Evolutionary conservation across 2,113 vertebrate genomes (phyloP), one percentile per base, ranked within the genome.

Genomic region (Microcebus griseorufus): DNA sequence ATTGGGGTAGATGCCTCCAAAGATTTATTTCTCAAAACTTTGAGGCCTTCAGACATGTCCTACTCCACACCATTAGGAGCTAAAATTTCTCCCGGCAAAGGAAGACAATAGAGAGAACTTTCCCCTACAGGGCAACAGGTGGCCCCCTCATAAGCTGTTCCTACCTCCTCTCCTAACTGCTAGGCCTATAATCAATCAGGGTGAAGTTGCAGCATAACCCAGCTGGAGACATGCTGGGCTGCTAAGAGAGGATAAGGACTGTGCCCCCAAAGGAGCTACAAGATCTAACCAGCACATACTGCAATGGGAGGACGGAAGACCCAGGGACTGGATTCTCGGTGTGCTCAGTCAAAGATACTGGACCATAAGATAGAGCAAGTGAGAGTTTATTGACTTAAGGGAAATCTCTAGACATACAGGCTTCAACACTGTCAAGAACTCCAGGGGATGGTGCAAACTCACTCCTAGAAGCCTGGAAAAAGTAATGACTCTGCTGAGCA

Each of bases 71-170:
- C 76, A 80, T 45, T 83, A 65, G 81, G 51, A 72, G 53, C 37
- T 95, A 62, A 93, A 62, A 67, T 94, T 75, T 93, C 86, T 94
- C 20, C 29, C 29, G 58, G 78, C 27, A 73, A 39, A 80, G 48
- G 51, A 91, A 85, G 42, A 85, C 42, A 73, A 87, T 8, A 72
- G 60, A 65, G n/a, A 96, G 70, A 58, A 67, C 55, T 37, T 69
- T 82, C 7, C 1, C 37, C 32, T 9, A 12, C 16, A 65, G 42
- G 65, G 53, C 29, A 55, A 93, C 1, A 39, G 75, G 53, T 20
- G 22, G 20, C 9, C 23, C 23, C 37, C 29, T 84, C 17, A 42
- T 79, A 85, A 93, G 85, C n/a, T 60, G 18, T 55, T 76, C 37
- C 51, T 6, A 1, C 25, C 8, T 69, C 11, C 32, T 70, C 48